Conservation (phyloP, 1,140 invertebrate genomes). For the Sinella curviseta region DNA sequence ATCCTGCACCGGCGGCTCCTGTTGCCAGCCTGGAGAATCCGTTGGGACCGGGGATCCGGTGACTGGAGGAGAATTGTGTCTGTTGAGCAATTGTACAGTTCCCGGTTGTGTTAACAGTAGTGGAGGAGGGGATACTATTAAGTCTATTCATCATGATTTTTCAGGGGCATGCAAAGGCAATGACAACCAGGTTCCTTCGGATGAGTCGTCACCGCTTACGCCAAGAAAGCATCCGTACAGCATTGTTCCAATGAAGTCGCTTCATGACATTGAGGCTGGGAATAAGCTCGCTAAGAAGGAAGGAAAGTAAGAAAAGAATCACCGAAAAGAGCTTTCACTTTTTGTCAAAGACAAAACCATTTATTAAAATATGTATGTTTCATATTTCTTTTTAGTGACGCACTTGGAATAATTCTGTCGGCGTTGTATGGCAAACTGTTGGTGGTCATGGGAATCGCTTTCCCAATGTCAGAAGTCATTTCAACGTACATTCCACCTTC, state of each 20-base stretch:
- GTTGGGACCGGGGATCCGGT: neutral
- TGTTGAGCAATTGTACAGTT: neutral
- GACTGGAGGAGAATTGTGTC: neutral
- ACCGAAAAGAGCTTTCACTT: neutral
- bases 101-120: neutral
- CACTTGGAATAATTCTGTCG: conserved; percentile 55
- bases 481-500: conserved; percentile 87
- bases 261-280: conserved; percentile 8
- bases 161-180: neutral
- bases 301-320: conserved; percentile 33
- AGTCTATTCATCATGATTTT: neutral
- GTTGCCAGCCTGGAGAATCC: neutral
- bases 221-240: conserved; percentile 39
- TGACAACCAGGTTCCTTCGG: neutral
- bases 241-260: conserved; percentile 40
- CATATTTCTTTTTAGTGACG: conserved; percentile 44
- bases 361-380: conserved; percentile 10
- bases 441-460: conserved; percentile 56
- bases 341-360: neutral
- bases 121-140: neutral
- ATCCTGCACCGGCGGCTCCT: neutral
- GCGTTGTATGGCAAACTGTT: conserved; percentile 60
- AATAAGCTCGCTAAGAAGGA: conserved; percentile 19
- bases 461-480: conserved; percentile 72
- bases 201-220: conserved; percentile 34